A percentile compares a stretch with the other conserved stretches of the same genome.
Conservation (phyloP, 2,113 vertebrate genomes). For the Lycaon pictus region DNA sequence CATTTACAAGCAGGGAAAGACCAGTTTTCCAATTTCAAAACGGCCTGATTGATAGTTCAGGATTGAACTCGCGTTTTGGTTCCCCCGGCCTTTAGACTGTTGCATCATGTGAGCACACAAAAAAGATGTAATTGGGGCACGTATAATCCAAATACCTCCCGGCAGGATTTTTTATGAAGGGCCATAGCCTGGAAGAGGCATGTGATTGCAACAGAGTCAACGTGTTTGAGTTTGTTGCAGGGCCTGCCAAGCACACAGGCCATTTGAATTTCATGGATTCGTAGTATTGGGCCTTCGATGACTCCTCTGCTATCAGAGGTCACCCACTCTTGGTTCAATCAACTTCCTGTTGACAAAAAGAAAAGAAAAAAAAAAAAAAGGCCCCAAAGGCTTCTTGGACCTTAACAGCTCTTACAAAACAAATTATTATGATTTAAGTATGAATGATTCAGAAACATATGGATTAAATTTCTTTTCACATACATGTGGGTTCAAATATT, state of each 20-base stretch:
- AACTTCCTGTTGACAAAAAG: slow-evolving; percentile 54
- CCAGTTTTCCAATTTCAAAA: slow-evolving; percentile 59
- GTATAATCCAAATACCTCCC: slow-evolving; percentile 36
- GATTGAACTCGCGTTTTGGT: background rate
- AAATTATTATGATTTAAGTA: slow-evolving; percentile 69
- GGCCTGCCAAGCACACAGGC: background rate
- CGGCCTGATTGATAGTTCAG: slow-evolving; percentile 47
- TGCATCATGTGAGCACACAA: slow-evolving; percentile 60
- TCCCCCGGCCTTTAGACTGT: slow-evolving; percentile 58
- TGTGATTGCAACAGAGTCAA: background rate
- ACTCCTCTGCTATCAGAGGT: slow-evolving; percentile 30
- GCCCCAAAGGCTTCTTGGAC: slow-evolving; percentile 56
- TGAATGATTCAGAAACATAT: slow-evolving; percentile 71
- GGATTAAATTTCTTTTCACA: slow-evolving; percentile 71
- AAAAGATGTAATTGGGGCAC: slow-evolving; percentile 56
- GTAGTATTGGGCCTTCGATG: background rate
- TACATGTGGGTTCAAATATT: slow-evolving; percentile 58
- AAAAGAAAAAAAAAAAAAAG: background rate
- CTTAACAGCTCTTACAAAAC: slow-evolving; percentile 63
- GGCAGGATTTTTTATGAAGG: slow-evolving; percentile 47
- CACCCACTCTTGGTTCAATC: slow-evolving; percentile 8
- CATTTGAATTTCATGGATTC: slow-evolving; percentile 62
- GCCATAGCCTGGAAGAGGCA: slow-evolving; percentile 52
- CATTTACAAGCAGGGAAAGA: slow-evolving; percentile 68
- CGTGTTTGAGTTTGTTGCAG: slow-evolving; percentile 30